Evolutionary conservation across 2,797 vertebrate species (phyloP).

Genomic region (Acrossocheilus wenchowensis): DNA sequence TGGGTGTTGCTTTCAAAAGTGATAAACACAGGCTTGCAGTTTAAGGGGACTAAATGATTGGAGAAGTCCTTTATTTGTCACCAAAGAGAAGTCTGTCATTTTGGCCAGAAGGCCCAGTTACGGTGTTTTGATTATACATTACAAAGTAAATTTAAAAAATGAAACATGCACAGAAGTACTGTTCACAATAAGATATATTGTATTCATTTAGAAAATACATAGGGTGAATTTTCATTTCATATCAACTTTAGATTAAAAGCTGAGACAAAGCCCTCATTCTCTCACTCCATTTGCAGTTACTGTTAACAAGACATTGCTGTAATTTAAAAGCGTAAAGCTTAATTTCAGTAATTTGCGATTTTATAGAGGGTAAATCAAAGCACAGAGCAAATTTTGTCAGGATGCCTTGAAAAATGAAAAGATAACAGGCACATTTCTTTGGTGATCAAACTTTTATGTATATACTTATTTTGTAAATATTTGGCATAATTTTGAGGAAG

Average conservation of each 20-base stretch:
- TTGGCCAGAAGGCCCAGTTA: neutral
- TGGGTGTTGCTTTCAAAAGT: neutral
- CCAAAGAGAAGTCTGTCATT: neutral
- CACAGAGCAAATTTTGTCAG: neutral
- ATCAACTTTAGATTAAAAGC: neutral
- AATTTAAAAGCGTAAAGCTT: neutral
- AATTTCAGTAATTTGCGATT: neutral
- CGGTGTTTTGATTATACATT: neutral
- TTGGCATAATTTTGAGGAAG: neutral
- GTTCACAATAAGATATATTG: neutral
- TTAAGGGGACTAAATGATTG: neutral
- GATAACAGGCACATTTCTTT: neutral
- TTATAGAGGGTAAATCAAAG: neutral
- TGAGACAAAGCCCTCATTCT: neutral
- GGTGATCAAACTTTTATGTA: neutral
- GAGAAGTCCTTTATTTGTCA: neutral
- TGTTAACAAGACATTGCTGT: slow-evolving; percentile 6
- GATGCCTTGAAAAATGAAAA: neutral
- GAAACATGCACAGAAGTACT: neutral
- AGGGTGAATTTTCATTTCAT: neutral
- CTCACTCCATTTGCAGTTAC: slow-evolving; percentile 1
- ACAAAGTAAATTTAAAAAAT: neutral
- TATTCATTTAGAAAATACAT: neutral
- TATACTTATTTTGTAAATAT: neutral
- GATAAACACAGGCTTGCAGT: neutral